A percentile compares a stretch with the other conserved stretches of the same genome.
These are phyloP conservation scores for Dryobates pubescens DNA, from an alignment of 2,797 vertebrate genomes.

Conservation along the genomic window DNA sequence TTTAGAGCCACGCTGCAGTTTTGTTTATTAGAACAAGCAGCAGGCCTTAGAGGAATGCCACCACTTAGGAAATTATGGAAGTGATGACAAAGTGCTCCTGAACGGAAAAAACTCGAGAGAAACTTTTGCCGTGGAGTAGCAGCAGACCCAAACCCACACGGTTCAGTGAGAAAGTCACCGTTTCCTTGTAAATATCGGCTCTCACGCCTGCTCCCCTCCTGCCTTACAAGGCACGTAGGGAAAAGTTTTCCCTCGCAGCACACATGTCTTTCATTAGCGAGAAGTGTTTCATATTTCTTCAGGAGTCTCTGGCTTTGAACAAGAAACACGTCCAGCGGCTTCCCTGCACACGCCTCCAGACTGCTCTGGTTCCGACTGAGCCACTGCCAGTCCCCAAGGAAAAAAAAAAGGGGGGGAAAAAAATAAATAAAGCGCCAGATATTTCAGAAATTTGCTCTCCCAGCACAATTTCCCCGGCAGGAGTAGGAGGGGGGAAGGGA, in stretches of 20 bases:
- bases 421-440: neutral
- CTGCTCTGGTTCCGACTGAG: neutral
- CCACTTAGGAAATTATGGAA: neutral
- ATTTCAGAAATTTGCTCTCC: conserved; percentile 60
- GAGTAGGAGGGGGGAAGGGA: accelerated
- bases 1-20: neutral
- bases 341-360: conserved; percentile 24
- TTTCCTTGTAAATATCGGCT: neutral
- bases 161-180: neutral
- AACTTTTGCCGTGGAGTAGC: neutral
- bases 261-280: conserved; percentile 27
- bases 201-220: neutral
- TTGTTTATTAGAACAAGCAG: neutral
- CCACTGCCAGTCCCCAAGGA: neutral
- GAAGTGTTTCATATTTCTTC: conserved; percentile 39
- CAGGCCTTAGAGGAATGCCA: neutral
- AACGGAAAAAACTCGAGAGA: neutral
- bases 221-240: neutral
- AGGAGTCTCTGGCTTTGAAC: conserved; percentile 2
- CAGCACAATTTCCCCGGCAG: conserved; percentile 4
- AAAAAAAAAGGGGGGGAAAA: neutral
- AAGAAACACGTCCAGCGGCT: neutral
- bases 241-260: neutral
- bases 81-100: neutral
- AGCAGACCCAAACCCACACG: neutral